Conservation (phyloP, 2,113 vertebrate species). For the Odobenus rosmarus region DNA sequence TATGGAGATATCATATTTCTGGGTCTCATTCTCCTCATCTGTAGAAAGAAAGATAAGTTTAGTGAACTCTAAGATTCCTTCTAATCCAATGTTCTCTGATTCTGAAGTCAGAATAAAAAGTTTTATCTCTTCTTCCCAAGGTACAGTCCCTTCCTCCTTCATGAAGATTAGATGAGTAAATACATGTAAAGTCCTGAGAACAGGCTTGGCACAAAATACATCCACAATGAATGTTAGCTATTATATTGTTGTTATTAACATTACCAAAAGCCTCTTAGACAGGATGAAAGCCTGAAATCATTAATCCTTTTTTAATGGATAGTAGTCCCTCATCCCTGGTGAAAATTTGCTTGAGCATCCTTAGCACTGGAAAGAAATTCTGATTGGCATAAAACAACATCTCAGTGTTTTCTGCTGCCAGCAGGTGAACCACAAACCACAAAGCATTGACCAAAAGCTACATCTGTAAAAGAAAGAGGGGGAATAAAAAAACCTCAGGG, state of each 20-base stretch:
- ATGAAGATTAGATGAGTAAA: not conserved
- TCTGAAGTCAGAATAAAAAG: not conserved
- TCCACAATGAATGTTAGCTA: not conserved
- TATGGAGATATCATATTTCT: not conserved
- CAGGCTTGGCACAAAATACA: not conserved
- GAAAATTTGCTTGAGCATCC: not conserved
- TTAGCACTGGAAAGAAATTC: conserved; percentile 28
- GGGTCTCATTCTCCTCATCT: not conserved
- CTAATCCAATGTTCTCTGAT: not conserved
- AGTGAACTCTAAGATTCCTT: not conserved
- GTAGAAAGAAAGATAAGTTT: not conserved
- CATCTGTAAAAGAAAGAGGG: not conserved
- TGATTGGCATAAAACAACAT: not conserved
- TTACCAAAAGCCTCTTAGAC: not conserved
- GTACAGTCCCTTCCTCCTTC: not conserved
- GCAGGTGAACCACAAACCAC: conserved; percentile 62
- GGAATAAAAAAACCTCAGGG: not conserved
- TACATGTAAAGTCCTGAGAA: not conserved
- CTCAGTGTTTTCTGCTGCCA: not conserved
- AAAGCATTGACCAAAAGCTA: conserved; percentile 55
- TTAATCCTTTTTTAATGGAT: not conserved
- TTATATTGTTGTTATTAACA: not conserved
- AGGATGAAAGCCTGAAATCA: not conserved
- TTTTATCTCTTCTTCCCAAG: not conserved
- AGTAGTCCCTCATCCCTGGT: not conserved